A percentile compares a stretch with the other conserved stretches of the same genome.
phyloP scores from a whole-genome alignment of 2,113 vertebrate species.

The Poicephalus meyeri region DNA sequence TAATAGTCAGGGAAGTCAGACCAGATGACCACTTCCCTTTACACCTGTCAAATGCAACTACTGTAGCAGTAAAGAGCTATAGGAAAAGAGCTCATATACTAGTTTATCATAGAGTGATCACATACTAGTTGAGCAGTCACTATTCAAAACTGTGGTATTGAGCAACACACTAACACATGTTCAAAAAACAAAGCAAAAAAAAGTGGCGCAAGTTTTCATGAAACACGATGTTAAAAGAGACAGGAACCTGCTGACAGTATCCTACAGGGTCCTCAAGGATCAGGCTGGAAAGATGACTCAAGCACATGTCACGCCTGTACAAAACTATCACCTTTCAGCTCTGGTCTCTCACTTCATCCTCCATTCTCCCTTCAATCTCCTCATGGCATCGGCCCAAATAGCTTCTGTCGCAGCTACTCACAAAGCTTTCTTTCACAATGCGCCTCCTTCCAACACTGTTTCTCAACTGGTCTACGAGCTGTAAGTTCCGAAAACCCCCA shows the following conservation, averaged over 20 bases:
- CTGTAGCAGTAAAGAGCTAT: not conserved
- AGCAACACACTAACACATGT: not conserved
- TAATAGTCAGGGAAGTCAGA: not conserved
- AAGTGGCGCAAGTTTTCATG: not conserved
- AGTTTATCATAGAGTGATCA: not conserved
- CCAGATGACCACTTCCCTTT: not conserved
- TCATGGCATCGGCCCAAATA: not conserved
- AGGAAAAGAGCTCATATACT: not conserved
- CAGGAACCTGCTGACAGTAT: not conserved
- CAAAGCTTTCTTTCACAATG: not conserved
- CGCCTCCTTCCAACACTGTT: not conserved
- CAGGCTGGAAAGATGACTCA: not conserved
- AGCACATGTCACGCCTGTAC: fast-evolving
- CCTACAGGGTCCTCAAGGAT: not conserved
- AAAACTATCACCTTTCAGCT: not conserved
- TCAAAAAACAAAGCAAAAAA: not conserved
- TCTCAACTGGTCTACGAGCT: not conserved
- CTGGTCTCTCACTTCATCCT: not conserved
- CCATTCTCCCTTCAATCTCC: not conserved
- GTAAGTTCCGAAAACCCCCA: not conserved
- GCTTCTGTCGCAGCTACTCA: not conserved
- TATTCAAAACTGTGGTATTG: not conserved
- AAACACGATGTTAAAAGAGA: not conserved
- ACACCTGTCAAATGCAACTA: not conserved
- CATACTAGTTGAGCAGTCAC: not conserved